These are phyloP conservation scores for Myopa testacea DNA, from an alignment of 2,888 invertebrate species.

Conservation along the genomic window DNA sequence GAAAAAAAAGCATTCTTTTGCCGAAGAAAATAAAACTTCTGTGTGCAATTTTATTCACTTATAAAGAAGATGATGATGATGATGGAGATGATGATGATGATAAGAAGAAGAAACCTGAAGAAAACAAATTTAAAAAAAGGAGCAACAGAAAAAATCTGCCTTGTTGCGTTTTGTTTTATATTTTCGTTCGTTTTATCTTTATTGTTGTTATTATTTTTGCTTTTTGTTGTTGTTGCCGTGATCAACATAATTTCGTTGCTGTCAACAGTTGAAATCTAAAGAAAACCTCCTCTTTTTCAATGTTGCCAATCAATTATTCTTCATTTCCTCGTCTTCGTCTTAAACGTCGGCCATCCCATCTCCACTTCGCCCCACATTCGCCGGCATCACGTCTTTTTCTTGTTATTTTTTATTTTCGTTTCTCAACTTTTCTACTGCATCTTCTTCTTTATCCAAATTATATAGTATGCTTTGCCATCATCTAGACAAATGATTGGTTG, in stretches of 20 bases:
- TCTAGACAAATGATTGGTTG: neutral
- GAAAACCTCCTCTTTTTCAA: slow-evolving; percentile 26
- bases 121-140: neutral
- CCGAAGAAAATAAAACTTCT: no score
- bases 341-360: neutral
- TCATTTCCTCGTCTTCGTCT: neutral
- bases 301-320: slow-evolving; percentile 1
- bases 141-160: neutral
- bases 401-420: neutral
- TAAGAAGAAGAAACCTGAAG: neutral
- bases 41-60: no score
- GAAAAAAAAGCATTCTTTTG: no score
- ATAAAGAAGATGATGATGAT: no score
- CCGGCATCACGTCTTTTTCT: neutral
- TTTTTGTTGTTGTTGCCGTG: neutral
- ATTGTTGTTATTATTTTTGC: neutral
- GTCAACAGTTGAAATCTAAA: slow-evolving; percentile 55
- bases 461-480: neutral
- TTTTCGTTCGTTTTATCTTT: neutral
- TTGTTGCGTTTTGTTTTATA: neutral
- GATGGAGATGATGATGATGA: no score
- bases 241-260: slow-evolving; percentile 54
- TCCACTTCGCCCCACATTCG: no score
- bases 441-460: slow-evolving; percentile 7
- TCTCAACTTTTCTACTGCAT: neutral